A percentile compares a stretch with the other conserved stretches of the same genome.
phyloP scores from a whole-genome alignment of 2,888 invertebrate species.

The Seira musarum region DNA sequence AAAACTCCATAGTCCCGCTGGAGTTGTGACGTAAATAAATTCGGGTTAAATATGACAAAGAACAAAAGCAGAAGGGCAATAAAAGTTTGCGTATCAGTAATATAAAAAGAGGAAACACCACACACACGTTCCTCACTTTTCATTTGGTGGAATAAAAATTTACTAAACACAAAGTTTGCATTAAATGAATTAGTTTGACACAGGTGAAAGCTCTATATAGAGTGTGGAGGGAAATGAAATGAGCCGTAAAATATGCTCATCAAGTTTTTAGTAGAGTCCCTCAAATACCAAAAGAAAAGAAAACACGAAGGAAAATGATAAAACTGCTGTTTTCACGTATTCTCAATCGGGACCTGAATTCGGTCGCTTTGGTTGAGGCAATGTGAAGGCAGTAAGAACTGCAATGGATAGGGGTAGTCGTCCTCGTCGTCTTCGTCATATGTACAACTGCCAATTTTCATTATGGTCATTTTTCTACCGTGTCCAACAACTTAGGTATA shows the following conservation, averaged over 20 bases:
- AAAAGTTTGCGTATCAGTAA: background rate
- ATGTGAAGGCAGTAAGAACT: background rate
- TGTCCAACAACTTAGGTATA: background rate
- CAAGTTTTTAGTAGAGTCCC: background rate
- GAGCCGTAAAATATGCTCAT: constrained; percentile 1
- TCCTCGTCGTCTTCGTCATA: constrained; percentile 1
- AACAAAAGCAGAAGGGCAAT: background rate
- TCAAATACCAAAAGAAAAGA: background rate
- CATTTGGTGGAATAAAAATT: background rate
- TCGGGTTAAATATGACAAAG: background rate
- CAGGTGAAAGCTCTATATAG: constrained; percentile 4
- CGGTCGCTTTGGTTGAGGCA: background rate
- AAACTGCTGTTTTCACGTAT: background rate
- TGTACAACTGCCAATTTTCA: constrained; percentile 34
- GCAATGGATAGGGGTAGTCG: background rate
- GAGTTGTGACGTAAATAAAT: constrained; percentile 1
- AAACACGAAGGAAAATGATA: background rate
- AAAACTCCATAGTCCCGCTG: background rate
- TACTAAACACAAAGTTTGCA: background rate
- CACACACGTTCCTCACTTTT: background rate
- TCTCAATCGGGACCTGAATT: background rate
- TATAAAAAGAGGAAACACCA: background rate
- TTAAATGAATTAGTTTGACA: background rate
- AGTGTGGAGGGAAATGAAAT: background rate
- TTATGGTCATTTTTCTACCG: constrained; percentile 23